A percentile compares a stretch with the other conserved stretches of the same genome.
Evolutionary conservation across 2,797 vertebrate species (phyloP).

Genomic region (Anabacerthia variegaticeps): DNA sequence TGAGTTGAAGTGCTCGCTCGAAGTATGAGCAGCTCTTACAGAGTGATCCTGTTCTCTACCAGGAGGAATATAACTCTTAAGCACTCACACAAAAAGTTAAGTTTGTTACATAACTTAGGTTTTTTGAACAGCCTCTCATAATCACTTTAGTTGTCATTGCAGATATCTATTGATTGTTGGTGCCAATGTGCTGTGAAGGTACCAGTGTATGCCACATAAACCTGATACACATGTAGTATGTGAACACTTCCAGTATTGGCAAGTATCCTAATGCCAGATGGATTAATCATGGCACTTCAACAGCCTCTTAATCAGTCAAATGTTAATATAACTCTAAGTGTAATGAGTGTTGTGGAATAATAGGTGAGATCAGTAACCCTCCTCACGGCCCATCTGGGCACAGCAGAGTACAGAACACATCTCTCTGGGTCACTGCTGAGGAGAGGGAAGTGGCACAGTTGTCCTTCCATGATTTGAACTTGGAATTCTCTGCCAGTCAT

Average conservation of each 20-base stretch:
- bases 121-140: neutral
- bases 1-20: neutral
- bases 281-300: neutral
- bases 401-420: neutral
- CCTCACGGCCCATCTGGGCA: fast-evolving
- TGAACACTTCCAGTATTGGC: neutral
- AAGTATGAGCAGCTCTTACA: neutral
- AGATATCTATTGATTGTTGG: neutral
- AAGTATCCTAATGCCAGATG: neutral
- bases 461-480: neutral
- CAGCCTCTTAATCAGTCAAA: neutral
- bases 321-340: neutral
- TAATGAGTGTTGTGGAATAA: neutral
- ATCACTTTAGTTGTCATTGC: neutral
- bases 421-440: neutral
- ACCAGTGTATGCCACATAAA: neutral
- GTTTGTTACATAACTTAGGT: neutral
- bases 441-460: neutral
- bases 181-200: neutral
- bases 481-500: neutral
- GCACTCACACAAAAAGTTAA: neutral
- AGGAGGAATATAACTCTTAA: neutral
- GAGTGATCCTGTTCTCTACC: neutral
- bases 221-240: neutral
- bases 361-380: neutral